Evolutionary conservation across 2,888 invertebrate genomes (phyloP).

Genomic region (Synergus laeviventris): DNA sequence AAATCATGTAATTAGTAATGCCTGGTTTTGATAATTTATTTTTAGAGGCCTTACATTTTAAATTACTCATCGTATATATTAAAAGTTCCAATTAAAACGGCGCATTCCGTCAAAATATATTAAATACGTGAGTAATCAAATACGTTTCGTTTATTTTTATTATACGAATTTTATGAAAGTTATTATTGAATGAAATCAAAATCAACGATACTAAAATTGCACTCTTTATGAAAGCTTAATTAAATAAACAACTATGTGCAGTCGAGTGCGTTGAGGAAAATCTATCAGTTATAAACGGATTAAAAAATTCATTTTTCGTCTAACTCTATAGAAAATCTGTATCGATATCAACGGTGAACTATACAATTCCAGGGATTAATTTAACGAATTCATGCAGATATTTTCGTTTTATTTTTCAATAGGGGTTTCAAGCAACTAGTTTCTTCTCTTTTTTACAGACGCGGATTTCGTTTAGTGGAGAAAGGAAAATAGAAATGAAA

Average conservation of each 20-base stretch:
- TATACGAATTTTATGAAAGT: background rate
- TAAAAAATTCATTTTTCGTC: constrained; percentile 24
- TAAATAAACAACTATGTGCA: constrained; percentile 11
- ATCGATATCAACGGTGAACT: background rate
- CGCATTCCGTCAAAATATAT: background rate
- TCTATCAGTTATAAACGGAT: constrained; percentile 29
- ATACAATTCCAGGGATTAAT: constrained; percentile 32
- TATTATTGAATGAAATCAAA: background rate
- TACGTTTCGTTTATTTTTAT: background rate
- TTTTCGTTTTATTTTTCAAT: constrained; percentile 36
- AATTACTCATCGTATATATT: too few species aligned
- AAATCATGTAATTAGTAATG: background rate
- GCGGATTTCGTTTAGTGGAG: background rate
- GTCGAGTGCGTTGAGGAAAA: background rate
- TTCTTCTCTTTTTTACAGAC: background rate
- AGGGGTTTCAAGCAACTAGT: background rate
- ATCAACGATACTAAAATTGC: background rate
- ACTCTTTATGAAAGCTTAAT: background rate
- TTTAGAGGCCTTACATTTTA: background rate
- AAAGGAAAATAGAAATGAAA: constrained; percentile 9
- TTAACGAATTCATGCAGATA: constrained; percentile 29
- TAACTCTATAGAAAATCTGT: constrained; percentile 22
- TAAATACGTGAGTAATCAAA: background rate
- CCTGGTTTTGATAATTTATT: background rate
- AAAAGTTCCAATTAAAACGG: background rate